Conservation (phyloP, 2,888 invertebrate genomes). For the Polydrusus tereticollis region DNA sequence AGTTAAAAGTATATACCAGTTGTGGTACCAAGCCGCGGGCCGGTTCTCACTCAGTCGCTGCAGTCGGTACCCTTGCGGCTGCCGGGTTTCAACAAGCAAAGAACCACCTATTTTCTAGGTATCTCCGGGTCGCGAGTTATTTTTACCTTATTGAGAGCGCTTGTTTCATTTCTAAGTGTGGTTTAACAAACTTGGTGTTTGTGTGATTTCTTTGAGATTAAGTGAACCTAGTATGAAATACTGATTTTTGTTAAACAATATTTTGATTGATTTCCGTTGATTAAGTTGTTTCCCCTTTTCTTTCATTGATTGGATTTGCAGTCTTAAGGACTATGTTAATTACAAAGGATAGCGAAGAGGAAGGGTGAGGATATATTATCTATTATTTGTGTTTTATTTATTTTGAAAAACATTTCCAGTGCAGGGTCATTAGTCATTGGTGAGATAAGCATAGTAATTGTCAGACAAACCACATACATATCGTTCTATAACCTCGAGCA, state of each 20-base stretch:
- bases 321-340: conserved; percentile 24
- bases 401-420: background rate
- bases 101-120: background rate
- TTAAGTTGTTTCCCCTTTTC: background rate
- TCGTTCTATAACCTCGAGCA: too few species aligned
- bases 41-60: conserved; percentile 27
- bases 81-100: conserved; percentile 7
- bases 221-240: background rate
- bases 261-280: background rate
- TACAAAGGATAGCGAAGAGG: conserved; percentile 40
- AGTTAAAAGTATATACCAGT: conserved; percentile 40
- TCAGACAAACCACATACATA: too few species aligned
- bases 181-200: background rate
- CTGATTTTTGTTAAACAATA: background rate
- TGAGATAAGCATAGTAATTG: too few species aligned
- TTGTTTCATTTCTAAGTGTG: conserved; percentile 2
- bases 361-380: conserved; percentile 27
- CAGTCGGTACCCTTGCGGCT: conserved; percentile 4
- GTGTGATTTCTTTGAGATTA: background rate
- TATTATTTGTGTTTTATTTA: too few species aligned
- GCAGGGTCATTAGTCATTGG: too few species aligned
- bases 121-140: background rate
- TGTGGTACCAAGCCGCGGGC: conserved; percentile 16
- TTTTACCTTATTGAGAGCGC: background rate
- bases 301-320: background rate